Evolutionary conservation across 2,888 invertebrate genomes (phyloP), one percentile per base, ranked within the genome.

Genomic region (Dryobota labecula): DNA sequence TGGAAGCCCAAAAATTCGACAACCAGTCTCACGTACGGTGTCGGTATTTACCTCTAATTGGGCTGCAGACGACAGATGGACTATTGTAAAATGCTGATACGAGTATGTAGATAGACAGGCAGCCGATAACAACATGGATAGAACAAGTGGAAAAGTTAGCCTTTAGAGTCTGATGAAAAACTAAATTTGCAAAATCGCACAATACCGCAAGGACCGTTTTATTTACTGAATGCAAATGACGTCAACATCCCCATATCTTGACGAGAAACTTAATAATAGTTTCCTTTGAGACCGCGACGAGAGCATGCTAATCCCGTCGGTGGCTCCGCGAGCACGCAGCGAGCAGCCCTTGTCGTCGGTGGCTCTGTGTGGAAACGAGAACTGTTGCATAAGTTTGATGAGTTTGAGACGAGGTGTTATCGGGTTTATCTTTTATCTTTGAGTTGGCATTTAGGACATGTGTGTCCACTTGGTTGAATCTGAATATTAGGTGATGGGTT

Each of bases 241-340:
- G 30, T 66, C 70, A 38, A 24, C 68, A 47, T 60, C 62, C 54
- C 43, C 45, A 30, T 70, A 49, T 78, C 57, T 60, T 56, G 66
- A 66, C 38, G 56, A 60, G 80, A 65, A 78, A 75, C 84, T 83
- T 76, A 73, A 77, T 83, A 72, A 72, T 81, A 80, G 80, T 75
- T 85, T 73, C 67, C 62, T 71, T 71, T 51, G 70, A 69, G 68
- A 41, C 36, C 58, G 61, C 61, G 71, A 60, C 41, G 57, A 62
- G 83, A 62, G 79, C 58, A 71, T 71, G 66, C 78, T 84, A 84
- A 84, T 83, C 84, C 62, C 51, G 60, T 13, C 47, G 58, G 72
- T 24, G 67, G 84, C 43, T 27, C 27, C 11, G 36, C 62, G 47
- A 58, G 61, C 79, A 80, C 83, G 79, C 53, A 54, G n/a, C 61